Percentiles rank a stretch among this genome's conserved stretches.
Evolutionary conservation across 1,140 invertebrate species (phyloP).

Genomic region (Temnothorax nylanderi): DNA sequence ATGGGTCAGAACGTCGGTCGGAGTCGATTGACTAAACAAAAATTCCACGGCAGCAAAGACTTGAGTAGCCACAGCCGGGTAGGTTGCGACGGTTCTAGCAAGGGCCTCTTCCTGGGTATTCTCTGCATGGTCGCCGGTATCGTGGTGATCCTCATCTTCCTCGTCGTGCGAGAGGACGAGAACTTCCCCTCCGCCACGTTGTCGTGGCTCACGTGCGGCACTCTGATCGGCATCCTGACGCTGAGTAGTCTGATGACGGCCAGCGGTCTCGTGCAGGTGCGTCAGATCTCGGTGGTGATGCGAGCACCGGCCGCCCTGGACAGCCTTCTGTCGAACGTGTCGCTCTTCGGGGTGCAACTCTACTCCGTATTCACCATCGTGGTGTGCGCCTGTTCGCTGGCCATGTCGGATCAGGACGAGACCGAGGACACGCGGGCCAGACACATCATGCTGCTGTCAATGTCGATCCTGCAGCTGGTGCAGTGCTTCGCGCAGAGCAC

Average conservation of each 20-base stretch:
- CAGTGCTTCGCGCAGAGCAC: constrained; percentile 88
- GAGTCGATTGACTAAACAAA: constrained; percentile 80
- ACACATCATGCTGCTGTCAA: constrained; percentile 84
- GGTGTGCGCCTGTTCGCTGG: constrained; percentile 82
- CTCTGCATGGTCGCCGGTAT: constrained; percentile 88
- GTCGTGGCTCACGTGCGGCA: constrained; percentile 85
- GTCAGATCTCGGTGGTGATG: constrained; percentile 84
- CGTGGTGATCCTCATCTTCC: constrained; percentile 88
- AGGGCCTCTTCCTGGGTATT: constrained; percentile 88
- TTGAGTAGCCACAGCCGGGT: constrained; percentile 77
- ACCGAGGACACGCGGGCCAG: constrained; percentile 65
- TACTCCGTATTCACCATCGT: constrained; percentile 87
- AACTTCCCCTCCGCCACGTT: constrained; percentile 85
- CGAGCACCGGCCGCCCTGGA: constrained; percentile 84
- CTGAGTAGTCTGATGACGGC: constrained; percentile 80
- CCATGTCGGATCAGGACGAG: constrained; percentile 60
- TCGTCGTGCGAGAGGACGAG: constrained; percentile 87
- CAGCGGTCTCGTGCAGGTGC: constrained; percentile 83
- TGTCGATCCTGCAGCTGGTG: constrained; percentile 85
- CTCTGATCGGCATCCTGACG: constrained; percentile 82
- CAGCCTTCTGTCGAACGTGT: constrained; percentile 84
- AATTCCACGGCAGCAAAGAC: constrained; percentile 81
- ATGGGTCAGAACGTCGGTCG: constrained; percentile 88
- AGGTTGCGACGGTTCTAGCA: constrained; percentile 87
- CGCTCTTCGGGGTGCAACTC: constrained; percentile 87